These are phyloP conservation scores for Moxostoma hubbsi DNA, from an alignment of 2,797 vertebrate species.

Conservation along the genomic window DNA sequence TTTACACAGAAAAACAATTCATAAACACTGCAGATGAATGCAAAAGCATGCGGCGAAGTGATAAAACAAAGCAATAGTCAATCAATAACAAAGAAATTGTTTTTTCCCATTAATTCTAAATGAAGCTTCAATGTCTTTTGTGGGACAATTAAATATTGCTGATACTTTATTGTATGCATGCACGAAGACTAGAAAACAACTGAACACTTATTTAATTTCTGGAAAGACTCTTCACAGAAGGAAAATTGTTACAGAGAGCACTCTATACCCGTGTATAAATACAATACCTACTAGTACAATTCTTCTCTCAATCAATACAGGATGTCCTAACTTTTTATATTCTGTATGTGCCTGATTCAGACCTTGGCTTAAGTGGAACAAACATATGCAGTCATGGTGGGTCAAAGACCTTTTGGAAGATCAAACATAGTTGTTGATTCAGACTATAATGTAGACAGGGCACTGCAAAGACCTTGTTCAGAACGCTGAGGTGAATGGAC, in stretches of 20 bases:
- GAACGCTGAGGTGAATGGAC: not conserved
- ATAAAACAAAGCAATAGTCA: conserved; percentile 49
- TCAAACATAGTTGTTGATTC: not conserved
- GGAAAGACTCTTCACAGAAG: not conserved
- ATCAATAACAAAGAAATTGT: conserved; percentile 35
- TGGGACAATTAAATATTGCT: conserved; percentile 11
- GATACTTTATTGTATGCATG: no score
- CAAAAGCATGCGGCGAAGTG: conserved; percentile 46
- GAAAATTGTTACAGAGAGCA: conserved; percentile 1
- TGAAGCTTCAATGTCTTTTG: conserved; percentile 25
- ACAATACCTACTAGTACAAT: conserved; percentile 15
- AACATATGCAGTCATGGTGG: not conserved
- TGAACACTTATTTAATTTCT: not conserved
- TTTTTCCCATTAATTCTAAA: conserved; percentile 23
- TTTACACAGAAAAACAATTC: no score
- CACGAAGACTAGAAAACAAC: no score
- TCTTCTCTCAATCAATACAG: not conserved
- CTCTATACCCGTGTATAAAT: not conserved
- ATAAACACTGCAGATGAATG: no score
- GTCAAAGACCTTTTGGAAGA: not conserved
- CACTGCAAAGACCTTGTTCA: not conserved
- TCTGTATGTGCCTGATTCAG: not conserved
- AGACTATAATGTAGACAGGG: not conserved
- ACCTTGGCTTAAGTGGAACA: not conserved
- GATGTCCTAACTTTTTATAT: not conserved